A percentile compares a stretch with the other conserved stretches of the same genome.
Conservation (phyloP, 2,797 vertebrate genomes). For the Okamejei kenojei region DNA sequence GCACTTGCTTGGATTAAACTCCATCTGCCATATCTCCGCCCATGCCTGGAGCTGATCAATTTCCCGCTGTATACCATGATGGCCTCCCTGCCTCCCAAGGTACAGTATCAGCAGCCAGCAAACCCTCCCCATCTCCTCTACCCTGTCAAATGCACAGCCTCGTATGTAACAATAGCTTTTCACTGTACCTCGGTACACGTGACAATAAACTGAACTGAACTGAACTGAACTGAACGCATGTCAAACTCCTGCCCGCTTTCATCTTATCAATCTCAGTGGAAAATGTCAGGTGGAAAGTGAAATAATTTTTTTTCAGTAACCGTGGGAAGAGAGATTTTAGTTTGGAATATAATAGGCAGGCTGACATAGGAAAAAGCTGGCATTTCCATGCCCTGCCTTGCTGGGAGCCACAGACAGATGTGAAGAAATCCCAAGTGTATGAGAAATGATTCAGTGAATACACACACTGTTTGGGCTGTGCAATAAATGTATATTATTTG, state of each 20-base stretch:
- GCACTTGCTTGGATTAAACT: no score
- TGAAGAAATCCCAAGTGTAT: not conserved
- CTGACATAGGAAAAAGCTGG: not conserved
- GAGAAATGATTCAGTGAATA: not conserved
- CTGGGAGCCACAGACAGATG: not conserved
- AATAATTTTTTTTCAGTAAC: not conserved
- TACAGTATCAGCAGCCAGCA: not conserved
- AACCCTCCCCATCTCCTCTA: not conserved
- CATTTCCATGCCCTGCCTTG: not conserved
- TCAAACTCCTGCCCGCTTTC: not conserved
- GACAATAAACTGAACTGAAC: no score
- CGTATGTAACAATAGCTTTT: not conserved
- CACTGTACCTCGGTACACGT: no score
- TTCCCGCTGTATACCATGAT: no score
- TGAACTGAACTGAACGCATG: no score
- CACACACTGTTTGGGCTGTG: not conserved
- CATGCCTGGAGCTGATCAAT: no score
- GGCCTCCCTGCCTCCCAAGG: no score
- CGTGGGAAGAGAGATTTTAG: not conserved
- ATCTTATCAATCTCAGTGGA: not conserved
- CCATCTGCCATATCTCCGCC: no score
- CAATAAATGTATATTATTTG: conserved; percentile 36
- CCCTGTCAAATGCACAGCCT: not conserved
- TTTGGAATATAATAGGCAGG: not conserved
- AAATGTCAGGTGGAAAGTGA: not conserved